Percentiles rank a stretch among this genome's conserved stretches.
These are phyloP conservation scores for Salvelinus alpinus DNA, from an alignment of 2,113 vertebrate genomes.

Conservation along the genomic window DNA sequence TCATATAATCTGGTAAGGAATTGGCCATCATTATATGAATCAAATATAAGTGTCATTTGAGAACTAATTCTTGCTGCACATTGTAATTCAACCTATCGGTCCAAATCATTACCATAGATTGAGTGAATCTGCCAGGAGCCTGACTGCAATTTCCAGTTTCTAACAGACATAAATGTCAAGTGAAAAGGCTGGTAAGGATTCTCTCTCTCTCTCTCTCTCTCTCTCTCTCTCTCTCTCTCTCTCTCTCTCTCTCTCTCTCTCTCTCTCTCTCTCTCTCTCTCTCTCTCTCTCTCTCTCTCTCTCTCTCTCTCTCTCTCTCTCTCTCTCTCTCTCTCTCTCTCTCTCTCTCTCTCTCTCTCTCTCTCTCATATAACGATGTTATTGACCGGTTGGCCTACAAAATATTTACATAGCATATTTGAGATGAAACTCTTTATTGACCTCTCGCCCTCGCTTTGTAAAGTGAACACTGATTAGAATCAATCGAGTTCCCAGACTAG, in stretches of 20 bases:
- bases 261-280: too few relatives aligned
- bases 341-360: background rate
- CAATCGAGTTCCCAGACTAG: constrained; percentile 17
- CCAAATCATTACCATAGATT: constrained; percentile 25
- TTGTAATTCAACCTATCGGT: constrained; percentile 32
- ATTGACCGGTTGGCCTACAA: constrained; percentile 35
- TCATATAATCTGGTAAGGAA: background rate
- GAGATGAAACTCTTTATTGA: constrained; percentile 27
- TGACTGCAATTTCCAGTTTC: constrained; percentile 15
- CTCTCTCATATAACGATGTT: constrained; percentile 21
- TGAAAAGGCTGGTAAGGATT: background rate
- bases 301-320: too few relatives aligned
- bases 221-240: too few relatives aligned
- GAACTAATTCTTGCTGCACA: constrained; percentile 25
- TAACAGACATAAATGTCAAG: background rate
- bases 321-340: background rate
- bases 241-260: too few relatives aligned
- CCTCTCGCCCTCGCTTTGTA: constrained; percentile 11
- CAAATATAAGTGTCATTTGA: constrained; percentile 4
- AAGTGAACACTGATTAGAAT: constrained; percentile 27
- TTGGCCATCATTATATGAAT: background rate
- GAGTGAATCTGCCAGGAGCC: constrained; percentile 28
- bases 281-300: too few relatives aligned
- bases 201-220: too few relatives aligned
- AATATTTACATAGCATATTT: constrained; percentile 39